Conservation (phyloP, 2,888 invertebrate genomes). For the Noctua janthina region DNA sequence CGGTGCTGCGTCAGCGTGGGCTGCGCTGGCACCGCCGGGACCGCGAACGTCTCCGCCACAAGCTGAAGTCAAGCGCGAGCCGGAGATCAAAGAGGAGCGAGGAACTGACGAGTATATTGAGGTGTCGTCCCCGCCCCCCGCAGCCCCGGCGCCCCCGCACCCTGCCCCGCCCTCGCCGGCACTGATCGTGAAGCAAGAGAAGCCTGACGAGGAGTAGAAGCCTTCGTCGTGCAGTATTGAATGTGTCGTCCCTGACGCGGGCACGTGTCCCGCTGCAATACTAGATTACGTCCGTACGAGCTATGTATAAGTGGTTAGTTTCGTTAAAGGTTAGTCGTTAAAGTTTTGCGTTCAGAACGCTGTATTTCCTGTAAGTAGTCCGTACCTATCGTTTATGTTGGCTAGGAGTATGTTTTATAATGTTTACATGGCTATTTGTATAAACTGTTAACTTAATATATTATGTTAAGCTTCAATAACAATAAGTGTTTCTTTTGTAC, state of each 20-base stretch:
- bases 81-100: slow-evolving; percentile 86
- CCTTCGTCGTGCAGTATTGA: slow-evolving; percentile 52
- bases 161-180: slow-evolving; percentile 69
- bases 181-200: slow-evolving; percentile 84
- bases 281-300: slow-evolving; percentile 88
- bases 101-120: slow-evolving; percentile 87
- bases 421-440: slow-evolving; percentile 89
- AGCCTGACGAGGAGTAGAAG: slow-evolving; percentile 80
- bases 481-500: slow-evolving; percentile 40
- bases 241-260: slow-evolving; percentile 86
- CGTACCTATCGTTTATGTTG: slow-evolving; percentile 82
- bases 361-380: slow-evolving; percentile 77
- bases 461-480: slow-evolving; percentile 84
- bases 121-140: slow-evolving; percentile 85
- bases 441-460: slow-evolving; percentile 88
- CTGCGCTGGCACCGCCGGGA: slow-evolving; percentile 83
- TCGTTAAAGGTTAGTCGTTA: slow-evolving; percentile 82
- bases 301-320: slow-evolving; percentile 79
- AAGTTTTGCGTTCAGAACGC: slow-evolving; percentile 89
- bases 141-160: slow-evolving; percentile 72
- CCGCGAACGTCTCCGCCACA: slow-evolving; percentile 67
- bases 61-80: slow-evolving; percentile 82
- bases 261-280: slow-evolving; percentile 85
- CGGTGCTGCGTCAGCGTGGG: slow-evolving; percentile 87
- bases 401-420: slow-evolving; percentile 87